A percentile compares a stretch with the other conserved stretches of the same genome.
Evolutionary conservation across 2,888 invertebrate genomes (phyloP).

Genomic region (Archaeoteleia sp.): DNA sequence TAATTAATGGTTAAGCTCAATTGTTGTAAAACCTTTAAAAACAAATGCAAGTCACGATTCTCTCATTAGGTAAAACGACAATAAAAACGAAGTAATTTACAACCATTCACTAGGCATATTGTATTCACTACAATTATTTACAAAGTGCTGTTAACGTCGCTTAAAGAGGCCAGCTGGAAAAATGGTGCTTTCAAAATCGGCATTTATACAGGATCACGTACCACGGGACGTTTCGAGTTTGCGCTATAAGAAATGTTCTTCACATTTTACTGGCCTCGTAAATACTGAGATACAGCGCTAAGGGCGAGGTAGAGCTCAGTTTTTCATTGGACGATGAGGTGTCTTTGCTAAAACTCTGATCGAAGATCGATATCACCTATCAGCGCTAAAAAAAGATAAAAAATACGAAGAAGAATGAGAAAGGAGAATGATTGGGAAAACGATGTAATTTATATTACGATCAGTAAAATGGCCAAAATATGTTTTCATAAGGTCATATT

Average conservation of each 20-base stretch:
- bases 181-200: conserved; percentile 28
- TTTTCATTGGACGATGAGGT: conserved; percentile 36
- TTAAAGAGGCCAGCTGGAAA: conserved; percentile 16
- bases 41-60: too few relatives aligned
- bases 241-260: conserved; percentile 18
- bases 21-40: too few relatives aligned
- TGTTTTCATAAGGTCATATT: conserved; percentile 21
- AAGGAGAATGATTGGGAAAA: conserved; percentile 11
- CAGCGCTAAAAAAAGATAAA: conserved; percentile 17
- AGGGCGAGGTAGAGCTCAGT: conserved; percentile 25
- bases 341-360: conserved; percentile 34
- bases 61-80: too few relatives aligned
- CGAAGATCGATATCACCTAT: conserved; percentile 29
- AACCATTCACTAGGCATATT: background rate
- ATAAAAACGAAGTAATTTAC: too few relatives aligned
- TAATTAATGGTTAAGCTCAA: too few relatives aligned
- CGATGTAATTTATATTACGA: conserved; percentile 21
- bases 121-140: conserved; percentile 20
- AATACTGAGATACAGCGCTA: conserved; percentile 24
- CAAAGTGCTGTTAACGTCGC: conserved; percentile 22
- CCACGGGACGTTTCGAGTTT: conserved; percentile 16
- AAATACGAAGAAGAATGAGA: background rate
- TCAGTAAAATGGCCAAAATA: conserved; percentile 19
- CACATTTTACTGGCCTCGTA: conserved; percentile 33
- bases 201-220: conserved; percentile 33